Evolutionary conservation across 2,113 vertebrate species (phyloP).

Genomic region (Malurus elegans): DNA sequence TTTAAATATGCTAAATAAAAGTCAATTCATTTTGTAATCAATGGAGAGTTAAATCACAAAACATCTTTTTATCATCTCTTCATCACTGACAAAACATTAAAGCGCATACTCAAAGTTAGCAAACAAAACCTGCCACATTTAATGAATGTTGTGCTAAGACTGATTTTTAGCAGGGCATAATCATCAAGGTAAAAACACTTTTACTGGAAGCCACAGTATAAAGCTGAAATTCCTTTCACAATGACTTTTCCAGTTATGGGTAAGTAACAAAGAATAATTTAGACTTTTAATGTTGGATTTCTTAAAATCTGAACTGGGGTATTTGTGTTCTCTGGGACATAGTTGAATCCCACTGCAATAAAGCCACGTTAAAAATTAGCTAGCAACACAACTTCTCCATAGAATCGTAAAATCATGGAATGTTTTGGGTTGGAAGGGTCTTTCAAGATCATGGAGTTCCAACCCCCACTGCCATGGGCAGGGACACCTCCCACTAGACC

Average conservation of each 20-base stretch:
- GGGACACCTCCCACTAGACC: neutral
- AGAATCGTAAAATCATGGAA: neutral
- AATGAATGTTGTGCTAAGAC: neutral
- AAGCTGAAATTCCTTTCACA: slow-evolving; percentile 8
- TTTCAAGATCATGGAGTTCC: neutral
- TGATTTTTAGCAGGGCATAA: slow-evolving; percentile 29
- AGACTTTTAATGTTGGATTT: neutral
- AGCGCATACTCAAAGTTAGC: neutral
- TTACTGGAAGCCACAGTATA: neutral
- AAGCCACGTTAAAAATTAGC: neutral
- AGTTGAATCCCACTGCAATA: neutral
- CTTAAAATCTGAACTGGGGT: neutral
- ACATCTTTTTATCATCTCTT: neutral
- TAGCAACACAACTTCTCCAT: neutral
- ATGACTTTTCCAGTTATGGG: neutral
- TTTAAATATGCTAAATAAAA: slow-evolving; percentile 11
- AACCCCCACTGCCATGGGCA: neutral
- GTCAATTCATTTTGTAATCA: neutral
- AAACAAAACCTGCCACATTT: neutral
- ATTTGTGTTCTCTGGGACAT: neutral
- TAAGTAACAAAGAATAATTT: slow-evolving; percentile 13
- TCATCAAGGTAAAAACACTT: neutral
- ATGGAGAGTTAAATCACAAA: neutral
- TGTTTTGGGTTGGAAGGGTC: neutral
- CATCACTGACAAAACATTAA: neutral